Evolutionary conservation across 1,140 invertebrate genomes (phyloP), one percentile per base, ranked within the genome.

Genomic region (Luehdorfia chinensis): DNA sequence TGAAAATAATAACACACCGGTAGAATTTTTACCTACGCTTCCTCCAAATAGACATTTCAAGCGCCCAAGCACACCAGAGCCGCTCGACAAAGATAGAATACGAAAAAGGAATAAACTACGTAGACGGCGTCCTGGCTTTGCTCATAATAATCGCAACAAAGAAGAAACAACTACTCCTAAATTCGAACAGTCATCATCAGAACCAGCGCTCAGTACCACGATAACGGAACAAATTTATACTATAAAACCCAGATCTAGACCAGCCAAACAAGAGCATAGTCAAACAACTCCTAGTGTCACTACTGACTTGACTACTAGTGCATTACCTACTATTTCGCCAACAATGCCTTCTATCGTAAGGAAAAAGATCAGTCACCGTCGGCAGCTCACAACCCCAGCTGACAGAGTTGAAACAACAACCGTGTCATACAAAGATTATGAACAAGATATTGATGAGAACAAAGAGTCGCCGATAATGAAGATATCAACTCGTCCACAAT

Each of bases 391-490:
- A 6, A 74, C 75, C 7, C 55, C 74, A 9, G 57, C 74, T 33
- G 67, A 78, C 49, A 71, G 61, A 76, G 33, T 55, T 31, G 73
- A 83, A 58, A 73, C 83, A 21, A 81, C 81, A 16, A 75, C 85
- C 31, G 51, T 66, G 46, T 21, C 51, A 11, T 46, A 31, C 27
- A 66, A 50, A 43, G 65, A 70, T 30, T n/a, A n/a, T n/a, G 43
- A 30, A 21, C 64, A 50, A 43, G 66, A 71, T 27, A 53, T 72
- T 9, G 71, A 78, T 5, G 16, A 50, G 7, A 70, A 55, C 41
- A 84, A 83, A 55, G 84, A 87, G 46, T 87, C 87, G 1, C 70
- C 77, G 5, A 88, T 88, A 30, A 88, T 88, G 87, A 87, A 87
- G 67, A 87, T 88, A 51, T 70, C 74, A 9, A 76, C 66, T 44